Conservation (phyloP, 2,888 invertebrate genomes). For the Diogma glabrata region DNA sequence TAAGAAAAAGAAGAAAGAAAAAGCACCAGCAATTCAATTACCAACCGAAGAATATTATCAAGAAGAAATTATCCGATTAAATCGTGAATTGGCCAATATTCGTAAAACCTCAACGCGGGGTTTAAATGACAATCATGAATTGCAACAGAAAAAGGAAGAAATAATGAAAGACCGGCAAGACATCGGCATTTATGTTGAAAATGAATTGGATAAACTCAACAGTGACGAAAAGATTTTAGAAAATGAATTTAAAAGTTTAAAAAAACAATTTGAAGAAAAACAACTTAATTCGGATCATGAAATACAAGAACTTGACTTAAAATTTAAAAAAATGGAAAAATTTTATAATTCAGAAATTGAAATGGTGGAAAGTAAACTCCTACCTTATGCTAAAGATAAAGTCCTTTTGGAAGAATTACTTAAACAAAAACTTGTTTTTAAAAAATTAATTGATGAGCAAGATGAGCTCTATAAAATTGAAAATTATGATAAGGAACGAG, state of each 20-base stretch:
- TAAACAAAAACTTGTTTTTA: too few relatives aligned
- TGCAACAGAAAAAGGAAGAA: constrained; percentile 1
- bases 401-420: too few relatives aligned
- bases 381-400: too few relatives aligned
- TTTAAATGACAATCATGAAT: neutral
- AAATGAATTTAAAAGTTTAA: neutral
- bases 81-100: neutral
- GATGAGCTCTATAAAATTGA: neutral
- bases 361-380: too few relatives aligned
- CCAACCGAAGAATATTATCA: constrained; percentile 8
- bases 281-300: neutral
- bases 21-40: neutral
- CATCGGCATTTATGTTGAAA: neutral
- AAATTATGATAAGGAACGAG: constrained; percentile 1
- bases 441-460: too few relatives aligned
- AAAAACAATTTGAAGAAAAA: neutral
- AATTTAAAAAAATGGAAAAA: too few relatives aligned
- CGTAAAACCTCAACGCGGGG: neutral
- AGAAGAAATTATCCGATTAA: constrained; percentile 4
- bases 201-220: neutral
- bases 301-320: too few relatives aligned
- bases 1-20: neutral
- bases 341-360: too few relatives aligned
- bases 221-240: neutral
- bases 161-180: neutral